Conservation (phyloP, 2,888 invertebrate genomes). For the Dynastes maya region DNA sequence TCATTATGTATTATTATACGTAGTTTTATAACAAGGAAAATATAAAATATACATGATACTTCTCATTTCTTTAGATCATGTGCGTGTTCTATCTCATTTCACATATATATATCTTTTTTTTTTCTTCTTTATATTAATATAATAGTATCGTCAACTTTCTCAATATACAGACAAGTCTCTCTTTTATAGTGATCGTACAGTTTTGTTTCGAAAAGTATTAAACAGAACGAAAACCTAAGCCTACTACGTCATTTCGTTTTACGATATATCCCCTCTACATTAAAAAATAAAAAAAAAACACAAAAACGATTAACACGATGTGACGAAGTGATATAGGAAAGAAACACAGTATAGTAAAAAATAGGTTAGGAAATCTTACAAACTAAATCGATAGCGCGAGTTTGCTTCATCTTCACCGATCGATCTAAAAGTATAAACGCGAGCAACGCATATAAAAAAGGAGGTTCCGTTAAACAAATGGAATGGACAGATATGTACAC, state of each 20-base stretch:
- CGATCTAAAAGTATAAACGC: neutral
- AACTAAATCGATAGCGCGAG: conserved; percentile 4
- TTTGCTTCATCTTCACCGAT: too few relatives aligned
- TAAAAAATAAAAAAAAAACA: too few relatives aligned
- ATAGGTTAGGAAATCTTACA: conserved; percentile 4
- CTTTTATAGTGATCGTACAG: conserved; percentile 17
- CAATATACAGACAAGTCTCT: conserved; percentile 68
- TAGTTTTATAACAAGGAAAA: conserved; percentile 39
- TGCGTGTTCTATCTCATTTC: conserved; percentile 57
- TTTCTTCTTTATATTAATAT: conserved; percentile 33
- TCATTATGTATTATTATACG: conserved; percentile 22
- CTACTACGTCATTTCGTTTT: conserved; percentile 21
- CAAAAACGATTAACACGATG: neutral
- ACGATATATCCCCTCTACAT: neutral
- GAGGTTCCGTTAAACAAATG: conserved; percentile 44
- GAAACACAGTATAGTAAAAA: conserved; percentile 15
- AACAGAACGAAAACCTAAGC: conserved; percentile 35
- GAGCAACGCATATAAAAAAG: conserved; percentile 31
- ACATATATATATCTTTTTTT: too few relatives aligned
- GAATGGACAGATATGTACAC: conserved; percentile 49
- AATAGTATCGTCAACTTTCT: conserved; percentile 58
- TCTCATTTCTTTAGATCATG: conserved; percentile 55
- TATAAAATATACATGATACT: conserved; percentile 49
- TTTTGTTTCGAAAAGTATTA: conserved; percentile 29
- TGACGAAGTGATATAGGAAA: conserved; percentile 12